Evolutionary conservation across 2,888 invertebrate species (phyloP), one percentile per base, ranked within the genome.

Genomic region (Acrocyrtus sp.): DNA sequence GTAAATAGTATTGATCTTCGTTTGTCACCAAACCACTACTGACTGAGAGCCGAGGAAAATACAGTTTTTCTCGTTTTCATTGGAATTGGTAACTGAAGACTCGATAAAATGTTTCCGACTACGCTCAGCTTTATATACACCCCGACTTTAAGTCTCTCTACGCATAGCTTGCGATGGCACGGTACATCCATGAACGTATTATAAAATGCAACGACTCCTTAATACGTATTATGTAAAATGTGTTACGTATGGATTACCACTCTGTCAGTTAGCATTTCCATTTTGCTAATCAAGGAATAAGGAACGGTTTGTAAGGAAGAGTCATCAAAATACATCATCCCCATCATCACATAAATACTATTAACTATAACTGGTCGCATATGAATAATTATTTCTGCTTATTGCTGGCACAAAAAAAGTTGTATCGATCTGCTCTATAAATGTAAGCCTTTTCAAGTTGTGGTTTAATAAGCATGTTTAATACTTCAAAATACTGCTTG

Each of bases 21-120:
- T 34, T 34, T 34, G 5, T 34, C 34, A 34, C 34, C 34, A 34
- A 5, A 34, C 5, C 34, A 34, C 34, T 34, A 34, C 12, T 34
- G 34, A 34, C 34, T 34, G 34, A 34, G 34, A 34, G 34, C n/a
- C n/a, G n/a, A 34, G 34, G 48, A 19, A 48, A 48, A 48, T 19
- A 21, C 3, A 21, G 3, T 12, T 48, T 19, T 19, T 48, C 21
- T 34, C 34, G 34, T 34, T 34, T 34, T 62, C 61, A 70, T 70
- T 61, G 53, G 60, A 68, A 68, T 47, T 68, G 34, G 61, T 62
- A 53, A 60, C 62, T 62, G 62, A 62, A 45, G 69, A 50, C 57
- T 70, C 62, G 69, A 72, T 65, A 72, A 65, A 56, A 53, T 53
- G 58, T 54, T 63, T 41, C 58, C 58, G 65, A 72, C 65, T 41